phyloP scores from a whole-genome alignment of 2,888 invertebrate species.

The Ectemnius lituratus region DNA sequence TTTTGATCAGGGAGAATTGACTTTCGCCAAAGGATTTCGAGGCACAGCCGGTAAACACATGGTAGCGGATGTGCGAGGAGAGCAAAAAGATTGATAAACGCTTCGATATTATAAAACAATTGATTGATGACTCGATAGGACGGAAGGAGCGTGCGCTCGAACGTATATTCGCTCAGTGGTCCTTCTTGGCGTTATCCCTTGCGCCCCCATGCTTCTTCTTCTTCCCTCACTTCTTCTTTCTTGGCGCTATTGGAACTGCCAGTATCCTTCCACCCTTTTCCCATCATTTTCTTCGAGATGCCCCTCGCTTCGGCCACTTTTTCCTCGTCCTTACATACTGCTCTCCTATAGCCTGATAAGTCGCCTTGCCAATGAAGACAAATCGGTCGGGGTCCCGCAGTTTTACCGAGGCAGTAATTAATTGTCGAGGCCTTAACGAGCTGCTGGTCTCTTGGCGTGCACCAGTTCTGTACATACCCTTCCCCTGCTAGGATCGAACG shows the following conservation, averaged over 20 bases:
- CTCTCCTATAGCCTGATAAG: constrained; percentile 62
- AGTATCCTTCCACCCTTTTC: constrained; percentile 5
- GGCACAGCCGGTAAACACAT: constrained; percentile 1
- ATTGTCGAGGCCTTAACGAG: constrained; percentile 61
- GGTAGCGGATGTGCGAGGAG: constrained; percentile 29
- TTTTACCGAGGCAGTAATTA: constrained; percentile 70
- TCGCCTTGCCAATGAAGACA: constrained; percentile 72
- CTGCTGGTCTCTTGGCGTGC: constrained; percentile 1
- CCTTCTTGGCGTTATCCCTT: constrained; percentile 10
- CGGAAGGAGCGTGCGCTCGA: constrained; percentile 18
- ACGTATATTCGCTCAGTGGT: constrained; percentile 1
- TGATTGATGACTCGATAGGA: constrained; percentile 66
- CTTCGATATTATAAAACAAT: constrained; percentile 70
- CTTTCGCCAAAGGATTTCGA: too few species aligned
- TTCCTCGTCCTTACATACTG: constrained; percentile 26
- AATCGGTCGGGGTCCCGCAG: constrained; percentile 66
- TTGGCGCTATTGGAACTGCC: neutral
- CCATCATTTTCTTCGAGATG: constrained; percentile 26
- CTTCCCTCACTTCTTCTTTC: neutral
- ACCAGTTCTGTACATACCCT: neutral
- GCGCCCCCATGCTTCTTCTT: constrained; percentile 19
- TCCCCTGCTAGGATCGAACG: neutral
- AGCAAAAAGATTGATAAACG: constrained; percentile 63
- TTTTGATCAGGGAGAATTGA: too few species aligned
- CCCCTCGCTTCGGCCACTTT: constrained; percentile 13